Percentiles rank a stretch among this genome's conserved stretches.
phyloP scores from a whole-genome alignment of 2,888 invertebrate species.

The Lepidocyrtoides sp. region DNA sequence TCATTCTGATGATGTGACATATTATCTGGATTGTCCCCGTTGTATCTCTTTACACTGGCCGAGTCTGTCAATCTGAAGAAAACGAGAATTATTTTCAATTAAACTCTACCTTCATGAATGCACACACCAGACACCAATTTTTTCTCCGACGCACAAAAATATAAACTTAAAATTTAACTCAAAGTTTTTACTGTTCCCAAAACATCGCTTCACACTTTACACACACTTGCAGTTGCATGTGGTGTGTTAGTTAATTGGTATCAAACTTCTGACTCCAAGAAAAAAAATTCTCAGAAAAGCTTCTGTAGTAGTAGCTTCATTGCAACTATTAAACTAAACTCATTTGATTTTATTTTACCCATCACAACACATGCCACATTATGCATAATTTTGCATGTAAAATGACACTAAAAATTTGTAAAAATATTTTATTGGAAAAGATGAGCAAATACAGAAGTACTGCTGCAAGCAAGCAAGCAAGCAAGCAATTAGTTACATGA shows the following conservation, averaged over 20 bases:
- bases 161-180: too few species aligned
- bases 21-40: constrained; percentile 45
- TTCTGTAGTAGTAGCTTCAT: too few species aligned
- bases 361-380: too few species aligned
- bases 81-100: background rate
- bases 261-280: too few species aligned
- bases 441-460: too few species aligned
- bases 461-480: background rate
- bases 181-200: background rate
- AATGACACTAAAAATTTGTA: background rate
- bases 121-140: too few species aligned
- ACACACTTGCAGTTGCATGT: background rate
- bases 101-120: too few species aligned
- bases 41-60: constrained; percentile 63
- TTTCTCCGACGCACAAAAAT: too few species aligned
- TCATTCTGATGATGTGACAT: background rate
- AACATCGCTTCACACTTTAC: background rate
- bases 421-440: background rate
- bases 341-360: background rate
- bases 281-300: too few species aligned
- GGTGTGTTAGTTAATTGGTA: too few species aligned
- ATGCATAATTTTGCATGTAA: background rate
- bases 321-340: too few species aligned
- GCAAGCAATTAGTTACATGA: background rate
- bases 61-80: constrained; percentile 66